phyloP scores from a whole-genome alignment of 2,797 vertebrate species.

The Bovichtus variegatus region DNA sequence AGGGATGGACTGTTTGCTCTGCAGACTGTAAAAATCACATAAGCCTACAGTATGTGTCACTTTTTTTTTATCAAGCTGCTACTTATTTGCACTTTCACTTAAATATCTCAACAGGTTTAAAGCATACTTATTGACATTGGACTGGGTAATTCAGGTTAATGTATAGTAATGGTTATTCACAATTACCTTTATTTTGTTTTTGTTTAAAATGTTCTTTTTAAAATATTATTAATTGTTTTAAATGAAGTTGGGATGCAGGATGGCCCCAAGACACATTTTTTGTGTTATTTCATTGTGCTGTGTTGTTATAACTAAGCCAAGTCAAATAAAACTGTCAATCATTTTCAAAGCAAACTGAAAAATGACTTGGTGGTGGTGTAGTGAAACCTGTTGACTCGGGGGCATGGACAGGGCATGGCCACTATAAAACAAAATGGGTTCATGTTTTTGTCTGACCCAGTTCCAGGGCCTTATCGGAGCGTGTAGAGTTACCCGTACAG shows the following conservation, averaged over 20 bases:
- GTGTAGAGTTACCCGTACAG: constrained; percentile 25
- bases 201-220: too few relatives aligned
- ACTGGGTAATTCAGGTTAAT: background rate
- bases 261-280: too few relatives aligned
- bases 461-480: constrained; percentile 35
- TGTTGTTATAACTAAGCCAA: background rate
- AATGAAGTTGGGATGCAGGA: too few relatives aligned
- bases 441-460: constrained; percentile 58
- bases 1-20: too few relatives aligned
- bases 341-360: background rate
- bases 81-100: background rate
- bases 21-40: background rate
- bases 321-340: background rate
- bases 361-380: background rate
- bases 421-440: constrained; percentile 16
- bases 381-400: constrained; percentile 19
- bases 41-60: background rate
- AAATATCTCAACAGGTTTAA: background rate
- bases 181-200: background rate
- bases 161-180: background rate
- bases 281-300: too few relatives aligned
- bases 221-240: too few relatives aligned
- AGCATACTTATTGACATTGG: background rate
- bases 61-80: background rate
- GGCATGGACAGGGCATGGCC: constrained; percentile 5